Base-by-base conservation (phyloP, 2,888 invertebrate species). In the Drosophila sordidapex region DNA sequence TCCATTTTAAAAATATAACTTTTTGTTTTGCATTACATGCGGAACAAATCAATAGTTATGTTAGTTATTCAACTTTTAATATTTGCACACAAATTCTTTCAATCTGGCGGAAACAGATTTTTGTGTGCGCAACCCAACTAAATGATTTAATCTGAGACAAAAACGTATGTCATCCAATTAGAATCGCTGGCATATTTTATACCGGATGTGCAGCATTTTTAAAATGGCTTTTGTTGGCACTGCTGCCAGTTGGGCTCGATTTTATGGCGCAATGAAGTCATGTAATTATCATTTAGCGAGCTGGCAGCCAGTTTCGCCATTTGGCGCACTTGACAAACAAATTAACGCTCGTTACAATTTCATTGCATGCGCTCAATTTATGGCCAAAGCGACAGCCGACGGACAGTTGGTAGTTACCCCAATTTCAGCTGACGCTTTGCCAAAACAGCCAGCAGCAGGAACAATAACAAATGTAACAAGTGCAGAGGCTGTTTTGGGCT, bases 311-410 rank as follows among this genome's bases (percentile, higher is more conserved):
- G 56, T 56, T 56, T 29, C 25, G 67, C 48, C 46, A 63, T 68
- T 79, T 53, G 81, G 81, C 76, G 62, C 64, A 57, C 69, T 73
- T 77, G 79, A 83, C 76, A 85, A 81, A 85, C 79, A 77, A 88
- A 87, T 87, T 87, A 87, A 88, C 76, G 77, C 88, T 86, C 79
- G 90, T 90, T 90, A 82, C 75, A 76, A 64, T 87, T 89, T 86
- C 83, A 89, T 80, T 75, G 76, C 81, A 70, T 70, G 76, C 67
- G 81, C 83, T 70, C 81, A 85, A 84, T 82, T 89, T 89, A 75
- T 77, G 67, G 65, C 46, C 61, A 31, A 75, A 71, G 36, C 38
- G 71, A 38, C 43, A 43, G 46, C 8, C 36, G 43, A 57, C n/a
- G 38, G 46, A 4, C 56, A 48, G 33, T 62, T 76, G 59, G 46